Evolutionary conservation across 2,113 vertebrate genomes (phyloP).

Genomic region (Prochilodus magdalenae): DNA sequence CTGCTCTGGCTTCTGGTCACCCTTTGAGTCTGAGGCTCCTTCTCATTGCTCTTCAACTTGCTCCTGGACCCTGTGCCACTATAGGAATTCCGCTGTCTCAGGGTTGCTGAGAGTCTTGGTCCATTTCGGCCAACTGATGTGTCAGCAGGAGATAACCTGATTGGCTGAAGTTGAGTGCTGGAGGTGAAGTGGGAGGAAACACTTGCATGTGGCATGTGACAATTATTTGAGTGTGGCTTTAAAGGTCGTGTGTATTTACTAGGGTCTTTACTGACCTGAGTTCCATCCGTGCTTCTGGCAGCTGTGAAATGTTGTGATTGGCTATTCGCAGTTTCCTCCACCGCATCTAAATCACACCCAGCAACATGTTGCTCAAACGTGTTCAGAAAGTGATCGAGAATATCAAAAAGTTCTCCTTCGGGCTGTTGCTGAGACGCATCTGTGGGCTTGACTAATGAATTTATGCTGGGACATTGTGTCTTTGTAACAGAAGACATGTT

Average conservation of each 20-base stretch:
- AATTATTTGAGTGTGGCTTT: background rate
- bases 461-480: background rate
- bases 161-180: background rate
- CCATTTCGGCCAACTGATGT: background rate
- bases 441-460: slow-evolving; percentile 11
- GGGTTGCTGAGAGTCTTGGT: background rate
- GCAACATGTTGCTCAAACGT: slow-evolving; percentile 65
- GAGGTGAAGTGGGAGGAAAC: background rate
- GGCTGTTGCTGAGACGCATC: slow-evolving; percentile 37
- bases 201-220: slow-evolving; percentile 1
- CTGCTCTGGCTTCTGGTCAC: slow-evolving; percentile 48
- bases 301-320: background rate
- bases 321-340: slow-evolving; percentile 4
- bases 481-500: background rate
- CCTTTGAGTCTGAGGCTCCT: slow-evolving; percentile 16
- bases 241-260: background rate
- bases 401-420: slow-evolving; percentile 62
- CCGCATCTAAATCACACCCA: background rate
- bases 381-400: slow-evolving; percentile 70
- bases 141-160: background rate
- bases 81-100: background rate
- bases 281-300: background rate
- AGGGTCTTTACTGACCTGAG: background rate
- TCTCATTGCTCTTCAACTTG: background rate
- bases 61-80: background rate